Conservation (phyloP, 2,797 vertebrate species). For the Chelon auratus region DNA sequence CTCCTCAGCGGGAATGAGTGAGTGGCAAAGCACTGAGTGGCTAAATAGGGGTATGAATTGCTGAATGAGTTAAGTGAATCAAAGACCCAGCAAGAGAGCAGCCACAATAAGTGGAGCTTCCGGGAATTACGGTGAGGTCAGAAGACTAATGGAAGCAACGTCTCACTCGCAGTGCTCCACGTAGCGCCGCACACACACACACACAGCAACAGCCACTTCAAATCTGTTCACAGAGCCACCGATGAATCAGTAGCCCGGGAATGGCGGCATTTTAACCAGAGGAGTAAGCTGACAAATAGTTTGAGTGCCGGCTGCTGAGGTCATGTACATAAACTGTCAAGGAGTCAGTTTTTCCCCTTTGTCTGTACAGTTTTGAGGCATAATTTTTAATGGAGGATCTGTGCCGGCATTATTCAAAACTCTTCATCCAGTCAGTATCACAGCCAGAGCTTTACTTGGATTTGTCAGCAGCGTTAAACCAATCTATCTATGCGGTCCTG, state of each 20-base stretch:
- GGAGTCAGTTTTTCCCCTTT: slow-evolving; percentile 5
- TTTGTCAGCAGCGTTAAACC: too few relatives aligned
- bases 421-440: background rate
- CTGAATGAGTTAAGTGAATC: slow-evolving; percentile 17
- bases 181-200: background rate
- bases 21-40: slow-evolving; percentile 2
- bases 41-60: slow-evolving; percentile 6
- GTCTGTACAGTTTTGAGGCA: background rate
- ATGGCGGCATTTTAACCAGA: slow-evolving; percentile 34
- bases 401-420: background rate
- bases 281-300: slow-evolving; percentile 14
- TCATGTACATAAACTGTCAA: slow-evolving; percentile 13
- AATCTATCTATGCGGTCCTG: too few relatives aligned
- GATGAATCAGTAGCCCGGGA: slow-evolving; percentile 11
- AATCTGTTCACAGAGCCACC: slow-evolving; percentile 37
- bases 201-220: slow-evolving; percentile 1
- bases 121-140: slow-evolving; percentile 44
- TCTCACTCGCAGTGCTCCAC: slow-evolving; percentile 29
- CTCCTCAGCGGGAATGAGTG: background rate
- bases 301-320: slow-evolving; percentile 11
- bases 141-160: slow-evolving; percentile 40
- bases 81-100: slow-evolving; percentile 14
- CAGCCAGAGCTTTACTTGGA: too few relatives aligned
- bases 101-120: slow-evolving; percentile 34
- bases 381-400: background rate